These are phyloP conservation scores for Drosophila nigricruria DNA, from an alignment of 2,888 invertebrate genomes.

Conservation along the genomic window DNA sequence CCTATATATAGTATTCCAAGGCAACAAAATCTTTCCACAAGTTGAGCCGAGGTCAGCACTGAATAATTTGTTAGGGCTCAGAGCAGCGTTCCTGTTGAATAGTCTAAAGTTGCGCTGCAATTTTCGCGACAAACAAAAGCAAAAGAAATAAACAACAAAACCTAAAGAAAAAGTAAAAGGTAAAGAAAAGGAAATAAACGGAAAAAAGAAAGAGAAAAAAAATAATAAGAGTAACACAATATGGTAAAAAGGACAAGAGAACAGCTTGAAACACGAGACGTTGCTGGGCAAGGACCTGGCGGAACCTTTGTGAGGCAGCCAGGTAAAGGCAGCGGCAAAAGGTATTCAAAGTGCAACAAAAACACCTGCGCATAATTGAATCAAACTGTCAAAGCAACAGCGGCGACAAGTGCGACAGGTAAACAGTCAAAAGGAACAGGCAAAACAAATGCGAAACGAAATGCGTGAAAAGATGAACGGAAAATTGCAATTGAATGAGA, in stretches of 20 bases:
- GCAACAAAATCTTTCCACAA: background rate
- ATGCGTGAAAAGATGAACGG: slow-evolving; percentile 33
- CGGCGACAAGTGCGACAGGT: slow-evolving; percentile 53
- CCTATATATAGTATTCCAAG: background rate
- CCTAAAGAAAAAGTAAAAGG: background rate
- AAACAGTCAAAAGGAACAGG: slow-evolving; percentile 29
- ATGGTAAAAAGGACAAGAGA: slow-evolving; percentile 49
- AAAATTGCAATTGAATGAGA: slow-evolving; percentile 54
- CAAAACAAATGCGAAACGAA: slow-evolving; percentile 25
- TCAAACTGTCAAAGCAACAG: slow-evolving; percentile 73
- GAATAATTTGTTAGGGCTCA: slow-evolving; percentile 17
- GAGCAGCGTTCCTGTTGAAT: background rate
- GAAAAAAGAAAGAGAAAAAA: background rate
- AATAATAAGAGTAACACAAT: slow-evolving; percentile 62
- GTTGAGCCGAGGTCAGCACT: slow-evolving; percentile 7
- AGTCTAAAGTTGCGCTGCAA: slow-evolving; percentile 48
- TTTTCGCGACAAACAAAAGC: slow-evolving; percentile 34
- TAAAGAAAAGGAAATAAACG: slow-evolving; percentile 1
- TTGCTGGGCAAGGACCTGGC: slow-evolving; percentile 17
- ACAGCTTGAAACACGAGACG: slow-evolving; percentile 65
- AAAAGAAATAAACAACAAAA: slow-evolving; percentile 1
- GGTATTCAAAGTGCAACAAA: slow-evolving; percentile 45
- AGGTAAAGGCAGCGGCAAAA: background rate
- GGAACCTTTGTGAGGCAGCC: slow-evolving; percentile 40
- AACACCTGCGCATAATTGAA: slow-evolving; percentile 75